Conservation (phyloP, 2,888 invertebrate species). For the Patella caerulea region DNA sequence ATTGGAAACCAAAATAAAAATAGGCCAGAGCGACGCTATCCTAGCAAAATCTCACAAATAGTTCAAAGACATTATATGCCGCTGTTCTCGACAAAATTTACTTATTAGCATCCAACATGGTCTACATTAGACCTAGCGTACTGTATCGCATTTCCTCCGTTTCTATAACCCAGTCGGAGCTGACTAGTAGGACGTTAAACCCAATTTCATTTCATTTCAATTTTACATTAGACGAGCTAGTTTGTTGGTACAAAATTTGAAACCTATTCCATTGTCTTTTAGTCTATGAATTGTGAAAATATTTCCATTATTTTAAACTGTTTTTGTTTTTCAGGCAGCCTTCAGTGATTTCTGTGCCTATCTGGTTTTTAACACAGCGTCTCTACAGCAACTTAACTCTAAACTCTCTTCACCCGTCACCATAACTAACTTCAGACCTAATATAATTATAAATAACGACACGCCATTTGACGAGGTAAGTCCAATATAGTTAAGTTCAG, state of each 20-base stretch:
- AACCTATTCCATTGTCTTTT: too few relatives aligned
- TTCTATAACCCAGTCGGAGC: neutral
- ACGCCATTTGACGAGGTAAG: conserved; percentile 63
- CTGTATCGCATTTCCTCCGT: neutral
- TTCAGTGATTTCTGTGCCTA: conserved; percentile 52
- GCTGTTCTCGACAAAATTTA: too few relatives aligned
- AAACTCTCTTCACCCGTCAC: conserved; percentile 74
- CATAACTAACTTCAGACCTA: conserved; percentile 78
- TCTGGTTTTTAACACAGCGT: conserved; percentile 78
- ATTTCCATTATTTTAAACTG: too few relatives aligned
- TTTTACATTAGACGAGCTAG: too few relatives aligned
- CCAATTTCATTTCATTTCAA: too few relatives aligned
- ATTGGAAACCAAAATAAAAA: too few relatives aligned
- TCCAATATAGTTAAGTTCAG: conserved; percentile 61
- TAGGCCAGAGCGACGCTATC: neutral
- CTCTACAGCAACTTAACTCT: conserved; percentile 79
- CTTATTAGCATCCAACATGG: neutral
- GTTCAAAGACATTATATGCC: too few relatives aligned
- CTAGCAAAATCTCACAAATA: neutral
- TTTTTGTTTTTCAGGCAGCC: conserved; percentile 37
- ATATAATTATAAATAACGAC: conserved; percentile 78
- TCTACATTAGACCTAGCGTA: too few relatives aligned
- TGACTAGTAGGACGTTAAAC: too few relatives aligned
- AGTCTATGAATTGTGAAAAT: too few relatives aligned
- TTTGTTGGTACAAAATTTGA: too few relatives aligned